Percentiles rank a stretch among this genome's conserved stretches.
phyloP scores from a whole-genome alignment of 1,140 invertebrate species.

The Conus ventricosus region DNA sequence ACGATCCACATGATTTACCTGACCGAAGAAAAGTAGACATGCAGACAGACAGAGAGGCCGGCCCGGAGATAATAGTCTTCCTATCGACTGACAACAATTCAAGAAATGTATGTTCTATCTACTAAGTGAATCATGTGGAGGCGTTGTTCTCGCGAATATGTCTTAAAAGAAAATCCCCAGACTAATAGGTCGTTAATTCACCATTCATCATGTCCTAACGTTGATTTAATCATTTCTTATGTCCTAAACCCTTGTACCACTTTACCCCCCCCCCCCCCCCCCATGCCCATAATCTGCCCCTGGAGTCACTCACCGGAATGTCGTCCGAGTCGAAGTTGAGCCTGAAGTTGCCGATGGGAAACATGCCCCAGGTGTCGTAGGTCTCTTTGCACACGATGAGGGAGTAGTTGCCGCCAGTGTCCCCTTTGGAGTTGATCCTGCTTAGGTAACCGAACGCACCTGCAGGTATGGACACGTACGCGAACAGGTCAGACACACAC shows the following conservation, averaged over 20 bases:
- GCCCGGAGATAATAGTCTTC: not conserved
- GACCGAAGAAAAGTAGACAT: not conserved
- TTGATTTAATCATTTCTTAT: too few relatives aligned
- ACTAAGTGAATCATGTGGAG: too few relatives aligned
- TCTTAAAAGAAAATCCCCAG: not conserved
- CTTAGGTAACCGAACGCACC: conserved; percentile 70
- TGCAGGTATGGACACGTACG: conserved; percentile 30
- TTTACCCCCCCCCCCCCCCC: too few relatives aligned
- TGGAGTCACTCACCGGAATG: conserved; percentile 54
- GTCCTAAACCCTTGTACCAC: too few relatives aligned
- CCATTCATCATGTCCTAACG: too few relatives aligned
- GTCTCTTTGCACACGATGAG: conserved; percentile 57
- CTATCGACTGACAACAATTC: too few relatives aligned
- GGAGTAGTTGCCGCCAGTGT: conserved; percentile 70
- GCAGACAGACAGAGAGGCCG: not conserved
- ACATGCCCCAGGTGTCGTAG: conserved; percentile 52
- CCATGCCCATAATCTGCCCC: too few relatives aligned
- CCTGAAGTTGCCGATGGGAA: conserved; percentile 65
- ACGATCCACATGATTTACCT: too few relatives aligned
- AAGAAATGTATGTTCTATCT: too few relatives aligned
- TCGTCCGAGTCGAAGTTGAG: conserved; percentile 52
- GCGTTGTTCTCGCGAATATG: too few relatives aligned
- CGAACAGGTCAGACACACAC: not conserved
- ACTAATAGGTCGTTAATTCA: too few relatives aligned
- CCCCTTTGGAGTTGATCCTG: conserved; percentile 66